Conservation (phyloP, 2,888 invertebrate species). For the Hipparchia sbordonii region DNA sequence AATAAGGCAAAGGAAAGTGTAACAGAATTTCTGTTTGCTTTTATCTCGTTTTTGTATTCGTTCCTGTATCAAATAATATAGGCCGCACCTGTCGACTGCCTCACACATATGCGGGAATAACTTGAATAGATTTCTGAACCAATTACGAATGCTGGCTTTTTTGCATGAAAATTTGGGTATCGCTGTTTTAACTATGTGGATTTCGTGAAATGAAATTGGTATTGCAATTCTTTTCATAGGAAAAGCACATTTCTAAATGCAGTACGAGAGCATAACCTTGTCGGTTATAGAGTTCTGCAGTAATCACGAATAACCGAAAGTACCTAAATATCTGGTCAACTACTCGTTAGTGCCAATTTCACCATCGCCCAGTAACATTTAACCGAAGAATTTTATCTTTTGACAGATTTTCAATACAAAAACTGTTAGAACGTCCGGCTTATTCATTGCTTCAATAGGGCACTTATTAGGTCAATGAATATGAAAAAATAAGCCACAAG, state of each 20-base stretch:
- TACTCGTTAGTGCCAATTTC: no score
- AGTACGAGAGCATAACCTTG: no score
- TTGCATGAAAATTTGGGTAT: constrained; percentile 17
- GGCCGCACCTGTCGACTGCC: constrained; percentile 23
- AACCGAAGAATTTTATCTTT: no score
- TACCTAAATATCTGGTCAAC: no score
- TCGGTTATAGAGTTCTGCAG: no score
- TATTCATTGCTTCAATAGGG: no score
- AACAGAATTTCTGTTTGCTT: constrained; percentile 32
- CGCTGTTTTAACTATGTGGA: not conserved
- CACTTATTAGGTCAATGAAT: no score
- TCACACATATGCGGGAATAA: constrained; percentile 22
- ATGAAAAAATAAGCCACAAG: no score
- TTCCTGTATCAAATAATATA: constrained; percentile 19
- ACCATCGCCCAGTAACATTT: no score
- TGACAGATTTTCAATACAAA: no score
- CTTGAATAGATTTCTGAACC: constrained; percentile 29
- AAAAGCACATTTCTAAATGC: not conserved
- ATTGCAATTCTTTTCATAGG: not conserved
- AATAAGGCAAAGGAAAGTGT: constrained; percentile 18
- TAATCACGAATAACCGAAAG: no score
- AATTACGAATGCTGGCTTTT: constrained; percentile 23
- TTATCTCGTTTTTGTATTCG: constrained; percentile 22
- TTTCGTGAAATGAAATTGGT: constrained; percentile 4
- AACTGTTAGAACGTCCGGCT: no score